Evolutionary conservation across 1,140 invertebrate species (phyloP).

Genomic region (Dreissena polymorpha): DNA sequence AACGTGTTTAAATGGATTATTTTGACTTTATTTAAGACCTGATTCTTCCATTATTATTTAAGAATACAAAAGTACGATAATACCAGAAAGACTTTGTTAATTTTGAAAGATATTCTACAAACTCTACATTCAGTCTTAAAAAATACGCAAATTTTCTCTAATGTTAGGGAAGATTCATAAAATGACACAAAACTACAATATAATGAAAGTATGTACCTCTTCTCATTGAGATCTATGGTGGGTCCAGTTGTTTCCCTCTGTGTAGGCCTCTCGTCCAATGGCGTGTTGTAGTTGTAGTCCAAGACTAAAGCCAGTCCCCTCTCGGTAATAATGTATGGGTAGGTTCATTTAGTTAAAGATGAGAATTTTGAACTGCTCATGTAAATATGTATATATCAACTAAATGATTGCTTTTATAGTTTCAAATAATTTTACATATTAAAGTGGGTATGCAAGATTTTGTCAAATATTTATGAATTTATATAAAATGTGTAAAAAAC

Average conservation of each 20-base stretch:
- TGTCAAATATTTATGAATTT: too few relatives aligned
- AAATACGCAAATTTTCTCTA: not conserved
- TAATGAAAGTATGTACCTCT: constrained; percentile 59
- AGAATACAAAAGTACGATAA: too few relatives aligned
- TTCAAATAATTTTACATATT: too few relatives aligned
- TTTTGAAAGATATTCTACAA: not conserved
- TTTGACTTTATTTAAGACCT: not conserved
- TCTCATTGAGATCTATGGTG: constrained; percentile 66
- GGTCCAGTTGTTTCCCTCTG: constrained; percentile 40
- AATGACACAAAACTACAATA: not conserved
- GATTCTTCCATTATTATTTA: not conserved
- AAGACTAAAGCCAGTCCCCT: constrained; percentile 82
- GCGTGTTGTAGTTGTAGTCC: constrained; percentile 54
- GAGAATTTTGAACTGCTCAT: not conserved
- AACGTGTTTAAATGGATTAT: too few relatives aligned
- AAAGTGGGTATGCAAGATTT: too few relatives aligned
- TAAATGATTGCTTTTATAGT: too few relatives aligned
- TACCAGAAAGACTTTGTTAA: not conserved
- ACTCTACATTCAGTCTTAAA: not conserved
- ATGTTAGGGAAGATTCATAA: not conserved
- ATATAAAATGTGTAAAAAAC: too few relatives aligned
- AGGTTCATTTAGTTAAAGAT: constrained; percentile 56
- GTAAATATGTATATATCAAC: too few relatives aligned
- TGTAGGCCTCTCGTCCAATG: constrained; percentile 30
- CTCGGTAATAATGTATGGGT: constrained; percentile 83